Evolutionary conservation across 2,888 invertebrate species (phyloP).

Genomic region (Pimpla rufipes): DNA sequence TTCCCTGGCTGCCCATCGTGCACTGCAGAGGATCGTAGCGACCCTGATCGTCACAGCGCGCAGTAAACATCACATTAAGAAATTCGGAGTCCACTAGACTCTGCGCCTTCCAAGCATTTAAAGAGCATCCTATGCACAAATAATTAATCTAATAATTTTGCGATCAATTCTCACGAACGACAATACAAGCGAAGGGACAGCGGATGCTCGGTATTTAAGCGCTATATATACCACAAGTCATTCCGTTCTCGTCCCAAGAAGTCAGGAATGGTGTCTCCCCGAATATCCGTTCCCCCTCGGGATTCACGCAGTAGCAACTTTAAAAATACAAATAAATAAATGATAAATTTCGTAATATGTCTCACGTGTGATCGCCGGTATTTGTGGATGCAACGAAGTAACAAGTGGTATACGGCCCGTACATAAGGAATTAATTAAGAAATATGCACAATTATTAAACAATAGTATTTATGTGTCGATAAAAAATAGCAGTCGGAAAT

Average conservation of each 20-base stretch:
- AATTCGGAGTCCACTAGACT: constrained; percentile 83
- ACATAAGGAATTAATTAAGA: no score
- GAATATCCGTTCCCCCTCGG: constrained; percentile 89
- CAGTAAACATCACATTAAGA: constrained; percentile 80
- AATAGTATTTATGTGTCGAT: background rate
- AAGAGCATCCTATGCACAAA: constrained; percentile 87
- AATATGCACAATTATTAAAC: background rate
- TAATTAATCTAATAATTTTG: constrained; percentile 61
- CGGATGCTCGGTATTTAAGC: background rate
- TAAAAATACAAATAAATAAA: background rate
- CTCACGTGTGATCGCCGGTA: no score
- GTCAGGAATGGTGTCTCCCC: constrained; percentile 88
- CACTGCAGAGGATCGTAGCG: constrained; percentile 90
- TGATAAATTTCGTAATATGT: background rate
- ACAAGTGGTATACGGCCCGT: no score
- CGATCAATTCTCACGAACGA: background rate
- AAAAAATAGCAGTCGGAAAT: background rate
- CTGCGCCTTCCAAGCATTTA: constrained; percentile 86
- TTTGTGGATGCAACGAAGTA: no score
- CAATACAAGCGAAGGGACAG: background rate
- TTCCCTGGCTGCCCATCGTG: constrained; percentile 83
- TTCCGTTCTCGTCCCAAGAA: constrained; percentile 82
- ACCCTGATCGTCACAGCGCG: constrained; percentile 89
- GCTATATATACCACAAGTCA: constrained; percentile 88
- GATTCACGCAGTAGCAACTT: constrained; percentile 89